These are phyloP conservation scores for Netelia inedita DNA, from an alignment of 2,888 invertebrate genomes.

Conservation along the genomic window DNA sequence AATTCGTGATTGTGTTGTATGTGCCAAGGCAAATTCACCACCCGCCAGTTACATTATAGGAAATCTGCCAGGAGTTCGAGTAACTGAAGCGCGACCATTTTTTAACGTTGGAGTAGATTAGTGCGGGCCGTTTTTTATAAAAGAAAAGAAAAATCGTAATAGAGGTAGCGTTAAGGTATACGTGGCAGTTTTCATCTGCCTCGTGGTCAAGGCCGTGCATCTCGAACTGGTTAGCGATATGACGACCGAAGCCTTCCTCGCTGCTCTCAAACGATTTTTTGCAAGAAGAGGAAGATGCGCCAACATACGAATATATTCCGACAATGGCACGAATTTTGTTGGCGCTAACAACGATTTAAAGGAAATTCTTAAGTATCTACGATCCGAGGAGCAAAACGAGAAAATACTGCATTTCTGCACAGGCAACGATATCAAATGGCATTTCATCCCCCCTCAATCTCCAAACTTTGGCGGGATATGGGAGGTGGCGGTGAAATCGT, in stretches of 20 bases:
- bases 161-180: neutral
- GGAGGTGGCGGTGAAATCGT: conserved; percentile 71
- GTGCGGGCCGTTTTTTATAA: conserved; percentile 47
- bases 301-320: conserved; percentile 4
- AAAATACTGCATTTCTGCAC: neutral
- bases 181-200: conserved; percentile 1
- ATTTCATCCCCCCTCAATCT: conserved; percentile 72
- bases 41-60: conserved; percentile 76
- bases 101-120: conserved; percentile 67
- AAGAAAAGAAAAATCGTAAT: conserved; percentile 11
- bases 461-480: conserved; percentile 74
- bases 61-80: conserved; percentile 76
- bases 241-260: conserved; percentile 13
- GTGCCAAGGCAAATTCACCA: conserved; percentile 47
- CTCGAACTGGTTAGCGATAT: conserved; percentile 14
- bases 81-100: conserved; percentile 72
- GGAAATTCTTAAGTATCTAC: neutral
- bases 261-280: neutral
- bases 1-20: conserved; percentile 13
- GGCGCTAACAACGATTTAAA: neutral
- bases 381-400: conserved; percentile 2
- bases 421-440: conserved; percentile 70
- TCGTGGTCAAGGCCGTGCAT: conserved; percentile 1
- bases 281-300: neutral
- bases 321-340: conserved; percentile 11